These are phyloP conservation scores for Arenaria interpres DNA, from an alignment of 2,113 vertebrate species.

Conservation along the genomic window DNA sequence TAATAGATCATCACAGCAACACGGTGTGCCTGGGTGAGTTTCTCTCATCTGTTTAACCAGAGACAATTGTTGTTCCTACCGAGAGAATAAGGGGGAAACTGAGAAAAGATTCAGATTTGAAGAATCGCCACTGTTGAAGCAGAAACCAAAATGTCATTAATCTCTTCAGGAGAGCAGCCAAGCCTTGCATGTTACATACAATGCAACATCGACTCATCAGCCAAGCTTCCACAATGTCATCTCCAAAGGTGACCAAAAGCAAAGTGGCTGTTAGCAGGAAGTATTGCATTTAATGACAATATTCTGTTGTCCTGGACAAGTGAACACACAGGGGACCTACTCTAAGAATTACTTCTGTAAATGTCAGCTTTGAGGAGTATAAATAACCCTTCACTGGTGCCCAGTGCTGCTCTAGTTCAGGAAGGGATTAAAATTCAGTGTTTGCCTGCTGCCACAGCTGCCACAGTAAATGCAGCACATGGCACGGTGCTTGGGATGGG, in stretches of 20 bases:
- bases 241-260: background rate
- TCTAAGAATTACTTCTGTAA: background rate
- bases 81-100: background rate
- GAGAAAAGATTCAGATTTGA: background rate
- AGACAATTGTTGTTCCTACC: background rate
- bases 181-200: background rate
- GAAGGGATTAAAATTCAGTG: background rate
- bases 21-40: background rate
- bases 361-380: background rate
- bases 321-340: background rate
- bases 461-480: fast-evolving
- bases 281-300: too few species aligned
- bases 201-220: background rate
- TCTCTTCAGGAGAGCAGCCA: background rate
- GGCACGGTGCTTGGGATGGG: background rate
- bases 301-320: background rate
- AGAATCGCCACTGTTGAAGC: background rate
- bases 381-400: background rate
- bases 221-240: background rate
- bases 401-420: background rate
- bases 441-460: background rate
- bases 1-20: background rate
- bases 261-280: background rate
- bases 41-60: background rate
- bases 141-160: background rate